Evolutionary conservation across 2,797 vertebrate genomes (phyloP).

Genomic region (Fratercula arctica): DNA sequence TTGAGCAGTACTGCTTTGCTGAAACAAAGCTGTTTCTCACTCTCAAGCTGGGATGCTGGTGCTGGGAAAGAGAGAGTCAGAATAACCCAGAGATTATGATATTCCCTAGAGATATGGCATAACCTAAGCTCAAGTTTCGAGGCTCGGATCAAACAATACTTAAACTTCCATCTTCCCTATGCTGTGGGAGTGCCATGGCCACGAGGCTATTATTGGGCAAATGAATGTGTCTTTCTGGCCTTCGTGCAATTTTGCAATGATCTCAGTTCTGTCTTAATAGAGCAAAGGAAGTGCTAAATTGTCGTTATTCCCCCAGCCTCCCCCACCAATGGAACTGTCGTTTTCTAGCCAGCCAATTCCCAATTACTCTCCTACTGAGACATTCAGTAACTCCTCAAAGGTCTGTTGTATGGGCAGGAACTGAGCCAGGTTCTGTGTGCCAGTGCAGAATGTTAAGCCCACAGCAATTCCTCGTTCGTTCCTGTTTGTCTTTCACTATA

Average conservation of each 20-base stretch:
- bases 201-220: rapidly evolving
- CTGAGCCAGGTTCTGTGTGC: neutral
- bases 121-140: neutral
- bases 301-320: neutral
- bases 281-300: neutral
- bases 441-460: neutral
- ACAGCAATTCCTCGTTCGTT: neutral
- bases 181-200: neutral
- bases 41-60: neutral
- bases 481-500: neutral
- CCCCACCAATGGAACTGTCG: neutral
- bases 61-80: neutral
- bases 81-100: neutral
- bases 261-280: neutral
- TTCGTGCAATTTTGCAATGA: neutral
- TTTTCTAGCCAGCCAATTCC: neutral
- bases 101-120: neutral
- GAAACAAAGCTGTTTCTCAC: neutral
- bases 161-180: neutral
- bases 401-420: neutral
- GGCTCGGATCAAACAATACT: neutral
- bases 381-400: neutral
- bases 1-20: neutral
- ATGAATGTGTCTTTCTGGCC: neutral
- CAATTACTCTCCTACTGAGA: neutral